Evolutionary conservation across 2,113 vertebrate genomes (phyloP).

Genomic region (Cyrtonyx montezumae): DNA sequence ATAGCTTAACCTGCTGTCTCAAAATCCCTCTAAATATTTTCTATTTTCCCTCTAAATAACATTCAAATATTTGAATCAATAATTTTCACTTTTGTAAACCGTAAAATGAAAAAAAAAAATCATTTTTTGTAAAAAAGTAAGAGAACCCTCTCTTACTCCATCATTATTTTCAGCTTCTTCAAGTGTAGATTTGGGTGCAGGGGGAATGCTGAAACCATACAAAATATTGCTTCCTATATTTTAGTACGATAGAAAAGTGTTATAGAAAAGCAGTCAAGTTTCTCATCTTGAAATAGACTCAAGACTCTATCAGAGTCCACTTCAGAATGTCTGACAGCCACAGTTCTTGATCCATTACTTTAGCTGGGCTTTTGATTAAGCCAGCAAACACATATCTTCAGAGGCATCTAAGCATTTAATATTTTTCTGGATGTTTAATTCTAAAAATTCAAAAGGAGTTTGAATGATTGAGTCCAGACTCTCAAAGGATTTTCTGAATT

Average conservation of each 20-base stretch:
- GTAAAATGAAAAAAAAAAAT: too few relatives aligned
- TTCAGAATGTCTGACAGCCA: background rate
- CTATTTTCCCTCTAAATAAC: background rate
- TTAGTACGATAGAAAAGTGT: background rate
- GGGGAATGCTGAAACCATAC: background rate
- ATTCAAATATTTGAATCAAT: background rate
- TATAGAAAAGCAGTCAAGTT: background rate
- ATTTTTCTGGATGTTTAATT: background rate
- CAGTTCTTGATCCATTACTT: background rate
- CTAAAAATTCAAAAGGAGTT: background rate
- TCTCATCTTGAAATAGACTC: background rate
- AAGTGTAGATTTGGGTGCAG: background rate
- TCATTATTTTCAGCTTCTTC: background rate
- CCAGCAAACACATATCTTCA: background rate
- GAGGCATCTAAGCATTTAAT: background rate
- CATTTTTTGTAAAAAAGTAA: too few relatives aligned
- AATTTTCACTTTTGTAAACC: background rate
- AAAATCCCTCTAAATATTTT: too few relatives aligned
- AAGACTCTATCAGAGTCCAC: background rate
- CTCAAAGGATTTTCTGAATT: conserved; percentile 1
- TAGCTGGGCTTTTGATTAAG: background rate
- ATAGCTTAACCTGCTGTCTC: background rate
- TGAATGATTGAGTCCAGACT: background rate
- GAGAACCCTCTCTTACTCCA: background rate
- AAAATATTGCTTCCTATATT: background rate